phyloP scores from a whole-genome alignment of 2,888 invertebrate species.

The Cheilosia urbana region DNA sequence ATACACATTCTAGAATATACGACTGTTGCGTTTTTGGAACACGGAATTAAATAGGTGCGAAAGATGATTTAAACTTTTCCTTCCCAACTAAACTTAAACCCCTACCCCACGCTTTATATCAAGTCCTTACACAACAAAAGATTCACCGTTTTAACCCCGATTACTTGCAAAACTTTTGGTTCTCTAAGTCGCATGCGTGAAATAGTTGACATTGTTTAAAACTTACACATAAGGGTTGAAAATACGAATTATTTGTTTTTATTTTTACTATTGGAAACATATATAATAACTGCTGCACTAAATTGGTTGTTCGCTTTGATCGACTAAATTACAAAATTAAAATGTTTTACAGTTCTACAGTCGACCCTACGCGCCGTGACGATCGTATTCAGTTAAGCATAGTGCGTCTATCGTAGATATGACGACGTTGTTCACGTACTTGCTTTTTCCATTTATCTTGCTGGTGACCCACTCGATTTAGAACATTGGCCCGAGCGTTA shows the following conservation, averaged over 20 bases:
- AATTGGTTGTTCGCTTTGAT: constrained; percentile 39
- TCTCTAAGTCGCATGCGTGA: background rate
- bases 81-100: too few species aligned
- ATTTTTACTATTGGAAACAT: constrained; percentile 48
- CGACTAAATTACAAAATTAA: constrained; percentile 43
- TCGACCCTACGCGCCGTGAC: background rate
- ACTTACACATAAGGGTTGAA: constrained; percentile 12
- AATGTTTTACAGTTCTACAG: constrained; percentile 32
- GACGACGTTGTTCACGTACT: constrained; percentile 91
- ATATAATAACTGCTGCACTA: constrained; percentile 16
- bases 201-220: background rate
- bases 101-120: too few species aligned
- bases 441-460: constrained; percentile 99
- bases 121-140: too few species aligned
- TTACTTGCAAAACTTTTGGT: background rate
- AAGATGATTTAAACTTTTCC: too few species aligned
- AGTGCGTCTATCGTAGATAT: constrained; percentile 98
- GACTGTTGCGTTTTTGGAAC: too few species aligned
- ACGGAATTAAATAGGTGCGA: too few species aligned
- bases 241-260: constrained; percentile 45
- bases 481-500: constrained; percentile 90
- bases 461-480: constrained; percentile 97
- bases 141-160: background rate
- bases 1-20: too few species aligned
- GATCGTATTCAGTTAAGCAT: constrained; percentile 92